Percentiles rank a stretch among this genome's conserved stretches.
These are phyloP conservation scores for Lethenteron reissneri DNA, from an alignment of 2,113 vertebrate genomes.

Conservation along the genomic window DNA sequence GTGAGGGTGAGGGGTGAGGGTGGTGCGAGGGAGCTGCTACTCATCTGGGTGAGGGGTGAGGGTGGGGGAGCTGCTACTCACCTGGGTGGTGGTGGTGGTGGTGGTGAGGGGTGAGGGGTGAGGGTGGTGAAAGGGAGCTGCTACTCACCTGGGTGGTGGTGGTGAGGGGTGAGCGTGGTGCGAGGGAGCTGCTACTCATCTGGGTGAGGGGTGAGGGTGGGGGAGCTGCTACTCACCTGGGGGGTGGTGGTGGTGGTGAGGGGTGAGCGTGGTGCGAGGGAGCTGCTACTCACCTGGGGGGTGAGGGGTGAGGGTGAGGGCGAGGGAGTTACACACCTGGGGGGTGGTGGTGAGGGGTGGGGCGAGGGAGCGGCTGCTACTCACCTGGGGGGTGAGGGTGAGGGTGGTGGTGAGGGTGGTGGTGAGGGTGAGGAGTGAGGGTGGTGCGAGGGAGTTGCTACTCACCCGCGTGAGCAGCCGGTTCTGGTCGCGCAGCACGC, in stretches of 20 bases:
- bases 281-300: conserved; percentile 18
- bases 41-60: too few species aligned
- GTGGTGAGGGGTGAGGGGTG: too few species aligned
- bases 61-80: too few species aligned
- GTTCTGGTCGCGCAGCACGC: conserved; percentile 80
- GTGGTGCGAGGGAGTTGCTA: fast-evolving
- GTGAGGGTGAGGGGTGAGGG: too few species aligned
- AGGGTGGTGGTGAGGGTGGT: background rate
- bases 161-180: background rate
- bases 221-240: too few species aligned
- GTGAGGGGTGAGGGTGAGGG: background rate
- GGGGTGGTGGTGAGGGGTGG: background rate
- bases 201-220: conserved; percentile 33
- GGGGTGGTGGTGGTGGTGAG: background rate
- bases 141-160: background rate
- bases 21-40: too few species aligned
- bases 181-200: conserved; percentile 18
- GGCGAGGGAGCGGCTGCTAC: background rate
- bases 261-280: background rate
- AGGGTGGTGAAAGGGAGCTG: too few species aligned
- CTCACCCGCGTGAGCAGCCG: conserved; percentile 65
- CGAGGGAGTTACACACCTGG: too few species aligned
- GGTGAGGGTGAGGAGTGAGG: background rate
- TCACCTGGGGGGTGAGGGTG: conserved; percentile 19
- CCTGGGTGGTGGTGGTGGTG: too few species aligned